Evolutionary conservation across 1,140 invertebrate species (phyloP).

Genomic region (Calosoma granatense): DNA sequence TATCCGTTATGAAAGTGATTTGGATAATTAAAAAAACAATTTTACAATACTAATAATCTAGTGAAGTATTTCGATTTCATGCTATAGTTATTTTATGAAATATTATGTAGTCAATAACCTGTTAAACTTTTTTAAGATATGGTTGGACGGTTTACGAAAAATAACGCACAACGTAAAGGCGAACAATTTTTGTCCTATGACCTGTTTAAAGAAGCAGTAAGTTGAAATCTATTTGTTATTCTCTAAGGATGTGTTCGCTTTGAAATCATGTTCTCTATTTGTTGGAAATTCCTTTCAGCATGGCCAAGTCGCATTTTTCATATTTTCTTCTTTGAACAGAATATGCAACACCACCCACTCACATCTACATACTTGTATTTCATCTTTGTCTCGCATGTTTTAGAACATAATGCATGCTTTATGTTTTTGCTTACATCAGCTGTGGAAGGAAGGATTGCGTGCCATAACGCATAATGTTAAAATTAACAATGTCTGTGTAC

Average conservation of each 20-base stretch:
- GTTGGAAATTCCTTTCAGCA: too few relatives aligned
- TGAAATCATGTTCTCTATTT: constrained; percentile 12
- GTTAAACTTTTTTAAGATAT: constrained; percentile 62
- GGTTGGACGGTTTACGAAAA: constrained; percentile 87
- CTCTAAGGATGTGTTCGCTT: neutral
- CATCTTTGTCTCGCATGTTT: constrained; percentile 13
- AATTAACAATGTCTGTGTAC: constrained; percentile 91
- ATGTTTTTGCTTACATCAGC: constrained; percentile 47
- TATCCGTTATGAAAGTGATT: too few relatives aligned
- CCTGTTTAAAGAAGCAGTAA: constrained; percentile 99
- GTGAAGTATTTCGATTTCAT: too few relatives aligned
- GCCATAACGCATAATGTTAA: constrained; percentile 94
- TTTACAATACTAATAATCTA: too few relatives aligned
- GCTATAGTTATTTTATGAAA: too few relatives aligned
- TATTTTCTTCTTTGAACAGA: too few relatives aligned
- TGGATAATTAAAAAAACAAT: too few relatives aligned
- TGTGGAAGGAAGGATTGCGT: constrained; percentile 84
- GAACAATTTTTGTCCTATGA: constrained; percentile 98
- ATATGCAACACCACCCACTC: too few relatives aligned
- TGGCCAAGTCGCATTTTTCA: too few relatives aligned
- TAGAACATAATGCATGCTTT: too few relatives aligned
- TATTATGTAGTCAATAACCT: too few relatives aligned
- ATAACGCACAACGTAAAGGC: constrained; percentile 98
- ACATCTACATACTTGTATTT: too few relatives aligned
- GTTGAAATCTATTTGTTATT: constrained; percentile 39